Percentiles rank a stretch among this genome's conserved stretches.
These are phyloP conservation scores for Sebastes vulpes DNA, from an alignment of 2,797 vertebrate genomes.

Conservation along the genomic window DNA sequence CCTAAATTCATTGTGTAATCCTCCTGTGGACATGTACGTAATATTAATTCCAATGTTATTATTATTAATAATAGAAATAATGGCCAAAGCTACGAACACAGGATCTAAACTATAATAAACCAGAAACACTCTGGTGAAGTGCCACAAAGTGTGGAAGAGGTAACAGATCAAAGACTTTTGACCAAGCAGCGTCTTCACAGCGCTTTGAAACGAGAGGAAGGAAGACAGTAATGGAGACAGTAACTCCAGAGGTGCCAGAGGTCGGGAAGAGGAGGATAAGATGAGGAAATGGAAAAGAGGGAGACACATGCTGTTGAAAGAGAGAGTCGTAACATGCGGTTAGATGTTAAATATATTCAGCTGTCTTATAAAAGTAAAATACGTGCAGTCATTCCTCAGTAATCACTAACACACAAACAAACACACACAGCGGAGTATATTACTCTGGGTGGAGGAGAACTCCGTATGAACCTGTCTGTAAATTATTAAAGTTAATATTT, in stretches of 20 bases:
- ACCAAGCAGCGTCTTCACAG: background rate
- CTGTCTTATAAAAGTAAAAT: constrained; percentile 37
- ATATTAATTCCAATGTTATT: background rate
- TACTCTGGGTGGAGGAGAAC: constrained; percentile 44
- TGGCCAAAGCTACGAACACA: background rate
- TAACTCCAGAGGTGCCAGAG: background rate
- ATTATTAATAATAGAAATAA: background rate
- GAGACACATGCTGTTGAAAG: background rate
- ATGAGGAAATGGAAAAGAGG: background rate
- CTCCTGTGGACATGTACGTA: no score
- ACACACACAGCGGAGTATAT: constrained; percentile 1
- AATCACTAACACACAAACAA: constrained; percentile 22
- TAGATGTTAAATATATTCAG: constrained; percentile 23
- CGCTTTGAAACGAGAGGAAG: background rate
- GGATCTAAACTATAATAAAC: background rate
- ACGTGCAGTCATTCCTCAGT: constrained; percentile 9
- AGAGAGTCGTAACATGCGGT: background rate
- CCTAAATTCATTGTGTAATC: no score
- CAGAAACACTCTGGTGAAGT: background rate
- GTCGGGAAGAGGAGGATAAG: background rate
- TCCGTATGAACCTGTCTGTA: constrained; percentile 60
- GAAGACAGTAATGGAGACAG: background rate
- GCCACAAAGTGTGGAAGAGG: background rate
- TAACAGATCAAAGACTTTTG: background rate
- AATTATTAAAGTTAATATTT: constrained; percentile 71